A percentile compares a stretch with the other conserved stretches of the same genome.
Evolutionary conservation across 1,140 invertebrate species (phyloP).

Genomic region (Pseudomyrmex dendroicus): DNA sequence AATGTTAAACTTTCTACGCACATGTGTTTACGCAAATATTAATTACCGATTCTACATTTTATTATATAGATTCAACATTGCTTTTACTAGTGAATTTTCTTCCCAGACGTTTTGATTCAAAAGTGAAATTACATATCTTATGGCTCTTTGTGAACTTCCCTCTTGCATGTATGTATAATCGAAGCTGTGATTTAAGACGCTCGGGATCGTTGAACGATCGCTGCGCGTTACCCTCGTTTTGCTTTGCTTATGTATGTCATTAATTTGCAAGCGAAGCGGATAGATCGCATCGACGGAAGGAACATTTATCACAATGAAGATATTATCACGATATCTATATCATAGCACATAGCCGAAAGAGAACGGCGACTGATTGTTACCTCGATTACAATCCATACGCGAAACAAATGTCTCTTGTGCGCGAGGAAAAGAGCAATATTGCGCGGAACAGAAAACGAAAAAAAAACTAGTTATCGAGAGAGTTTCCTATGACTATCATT

Average conservation of each 20-base stretch:
- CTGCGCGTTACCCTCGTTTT: constrained; percentile 25
- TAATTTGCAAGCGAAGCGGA: constrained; percentile 46
- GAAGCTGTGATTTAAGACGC: constrained; percentile 41
- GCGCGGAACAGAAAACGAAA: neutral
- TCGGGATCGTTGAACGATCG: neutral
- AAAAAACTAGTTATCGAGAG: constrained; percentile 23
- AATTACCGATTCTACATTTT: neutral
- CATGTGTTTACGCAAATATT: neutral
- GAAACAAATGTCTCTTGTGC: constrained; percentile 29
- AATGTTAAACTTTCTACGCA: no score
- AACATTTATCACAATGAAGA: constrained; percentile 60
- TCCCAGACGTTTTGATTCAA: neutral
- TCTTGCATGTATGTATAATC: constrained; percentile 32
- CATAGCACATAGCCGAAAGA: constrained; percentile 5
- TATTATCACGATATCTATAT: constrained; percentile 59
- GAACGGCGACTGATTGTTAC: constrained; percentile 44
- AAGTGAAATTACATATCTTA: constrained; percentile 5
- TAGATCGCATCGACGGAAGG: constrained; percentile 9
- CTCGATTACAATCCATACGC: constrained; percentile 31
- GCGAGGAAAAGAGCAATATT: constrained; percentile 17
- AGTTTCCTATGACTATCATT: neutral
- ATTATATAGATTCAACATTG: neutral
- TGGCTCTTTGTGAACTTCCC: neutral
- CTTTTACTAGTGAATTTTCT: neutral
- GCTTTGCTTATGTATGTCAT: constrained; percentile 13